These are phyloP conservation scores for Phaenicophaeus curvirostris DNA, from an alignment of 2,797 vertebrate species.

Conservation along the genomic window DNA sequence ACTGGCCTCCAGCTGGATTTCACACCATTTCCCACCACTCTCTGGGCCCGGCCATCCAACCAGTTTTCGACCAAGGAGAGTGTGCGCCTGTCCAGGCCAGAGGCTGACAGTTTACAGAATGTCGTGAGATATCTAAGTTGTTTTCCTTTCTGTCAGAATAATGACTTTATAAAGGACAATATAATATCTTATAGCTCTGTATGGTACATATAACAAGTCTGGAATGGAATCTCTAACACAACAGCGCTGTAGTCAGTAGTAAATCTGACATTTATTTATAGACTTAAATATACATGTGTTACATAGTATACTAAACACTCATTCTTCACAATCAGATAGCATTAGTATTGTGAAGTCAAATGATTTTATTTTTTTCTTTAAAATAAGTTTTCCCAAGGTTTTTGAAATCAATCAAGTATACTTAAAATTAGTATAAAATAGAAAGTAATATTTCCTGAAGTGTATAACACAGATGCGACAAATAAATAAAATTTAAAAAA, in stretches of 20 bases:
- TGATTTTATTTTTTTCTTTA: neutral
- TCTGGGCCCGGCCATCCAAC: too few species aligned
- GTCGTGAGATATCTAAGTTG: neutral
- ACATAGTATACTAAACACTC: neutral
- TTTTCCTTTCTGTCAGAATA: neutral
- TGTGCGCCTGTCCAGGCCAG: too few species aligned
- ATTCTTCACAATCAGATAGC: neutral
- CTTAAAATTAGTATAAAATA: neutral
- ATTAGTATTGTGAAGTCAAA: neutral
- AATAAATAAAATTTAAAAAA: neutral
- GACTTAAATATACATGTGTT: neutral
- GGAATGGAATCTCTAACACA: neutral
- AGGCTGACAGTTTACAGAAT: too few species aligned
- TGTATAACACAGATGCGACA: neutral
- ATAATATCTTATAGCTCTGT: neutral
- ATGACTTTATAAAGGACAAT: neutral
- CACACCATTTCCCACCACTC: too few species aligned
- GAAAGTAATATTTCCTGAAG: neutral
- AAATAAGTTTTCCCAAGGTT: neutral
- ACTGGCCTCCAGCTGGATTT: too few species aligned
- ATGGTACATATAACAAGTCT: neutral
- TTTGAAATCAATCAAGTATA: neutral
- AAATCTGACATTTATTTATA: neutral
- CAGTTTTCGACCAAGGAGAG: too few species aligned
- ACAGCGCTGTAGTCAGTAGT: neutral